Percentiles rank a stretch among this genome's conserved stretches.
These are phyloP conservation scores for Ips nitidus DNA, from an alignment of 1,140 invertebrate genomes.

Conservation along the genomic window DNA sequence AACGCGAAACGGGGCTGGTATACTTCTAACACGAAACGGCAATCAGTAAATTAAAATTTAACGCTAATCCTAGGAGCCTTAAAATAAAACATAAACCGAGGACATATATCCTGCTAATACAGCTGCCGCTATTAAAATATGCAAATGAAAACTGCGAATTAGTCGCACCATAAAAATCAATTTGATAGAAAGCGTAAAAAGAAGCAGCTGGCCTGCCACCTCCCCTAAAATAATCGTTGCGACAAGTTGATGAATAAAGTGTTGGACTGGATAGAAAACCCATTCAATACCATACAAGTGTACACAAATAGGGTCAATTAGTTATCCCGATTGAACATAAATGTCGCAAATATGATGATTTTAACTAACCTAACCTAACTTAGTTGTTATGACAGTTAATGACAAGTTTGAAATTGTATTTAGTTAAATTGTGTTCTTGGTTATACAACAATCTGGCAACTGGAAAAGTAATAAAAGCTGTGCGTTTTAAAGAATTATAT, in stretches of 20 bases:
- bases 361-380: too few species aligned
- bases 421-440: too few species aligned
- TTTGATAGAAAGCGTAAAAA: conserved; percentile 40
- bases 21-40: conserved; percentile 7
- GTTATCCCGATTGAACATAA: too few species aligned
- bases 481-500: too few species aligned
- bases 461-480: too few species aligned
- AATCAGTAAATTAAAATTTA: conserved; percentile 25
- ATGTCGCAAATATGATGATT: too few species aligned
- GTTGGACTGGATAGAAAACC: conserved; percentile 20
- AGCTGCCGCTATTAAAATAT: conserved; percentile 37
- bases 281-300: not conserved
- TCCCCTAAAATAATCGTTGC: conserved; percentile 37
- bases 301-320: too few species aligned
- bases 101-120: conserved; percentile 22
- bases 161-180: conserved; percentile 42
- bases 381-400: too few species aligned
- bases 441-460: too few species aligned
- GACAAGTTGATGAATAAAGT: conserved; percentile 42
- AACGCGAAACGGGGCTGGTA: too few species aligned
- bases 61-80: conserved; percentile 13
- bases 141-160: conserved; percentile 42
- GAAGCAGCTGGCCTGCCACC: conserved; percentile 33
- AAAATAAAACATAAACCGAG: conserved; percentile 19
- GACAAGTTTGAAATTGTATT: too few species aligned